Evolutionary conservation across 2,797 vertebrate genomes (phyloP).

Genomic region (Synanceia verrucosa): DNA sequence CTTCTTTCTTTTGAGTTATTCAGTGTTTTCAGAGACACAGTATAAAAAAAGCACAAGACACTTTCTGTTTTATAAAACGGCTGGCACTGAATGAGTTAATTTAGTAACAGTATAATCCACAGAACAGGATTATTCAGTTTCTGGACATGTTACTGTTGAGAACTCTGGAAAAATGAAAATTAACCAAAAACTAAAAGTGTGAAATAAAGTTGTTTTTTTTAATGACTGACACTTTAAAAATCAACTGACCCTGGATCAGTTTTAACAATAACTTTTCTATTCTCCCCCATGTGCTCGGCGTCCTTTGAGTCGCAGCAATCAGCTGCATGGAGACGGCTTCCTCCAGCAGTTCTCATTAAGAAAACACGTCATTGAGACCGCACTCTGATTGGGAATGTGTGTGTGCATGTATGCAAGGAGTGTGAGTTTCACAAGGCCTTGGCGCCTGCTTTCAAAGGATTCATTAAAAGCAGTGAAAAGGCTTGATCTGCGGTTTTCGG

Average conservation of each 20-base stretch:
- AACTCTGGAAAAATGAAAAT: no score
- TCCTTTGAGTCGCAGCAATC: constrained; percentile 45
- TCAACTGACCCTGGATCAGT: not conserved
- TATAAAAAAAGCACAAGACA: no score
- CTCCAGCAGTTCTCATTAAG: constrained; percentile 45
- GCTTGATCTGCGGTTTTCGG: constrained; percentile 60
- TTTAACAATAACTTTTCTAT: constrained; percentile 23
- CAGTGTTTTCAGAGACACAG: no score
- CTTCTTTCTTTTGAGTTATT: no score
- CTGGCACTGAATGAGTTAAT: no score
- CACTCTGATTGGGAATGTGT: constrained; percentile 11
- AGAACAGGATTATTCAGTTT: not conserved
- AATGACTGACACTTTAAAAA: constrained; percentile 3
- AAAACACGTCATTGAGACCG: constrained; percentile 29
- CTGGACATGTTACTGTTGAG: not conserved
- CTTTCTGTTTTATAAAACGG: no score
- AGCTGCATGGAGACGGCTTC: constrained; percentile 49
- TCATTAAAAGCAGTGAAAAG: constrained; percentile 71
- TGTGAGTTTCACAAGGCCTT: constrained; percentile 49
- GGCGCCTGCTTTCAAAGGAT: constrained; percentile 64
- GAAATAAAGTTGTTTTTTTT: no score
- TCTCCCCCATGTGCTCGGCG: not conserved
- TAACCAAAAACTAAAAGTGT: no score
- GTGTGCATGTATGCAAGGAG: constrained; percentile 10
- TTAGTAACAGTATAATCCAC: not conserved